phyloP scores from a whole-genome alignment of 2,888 invertebrate species.

The Crematogaster levior region DNA sequence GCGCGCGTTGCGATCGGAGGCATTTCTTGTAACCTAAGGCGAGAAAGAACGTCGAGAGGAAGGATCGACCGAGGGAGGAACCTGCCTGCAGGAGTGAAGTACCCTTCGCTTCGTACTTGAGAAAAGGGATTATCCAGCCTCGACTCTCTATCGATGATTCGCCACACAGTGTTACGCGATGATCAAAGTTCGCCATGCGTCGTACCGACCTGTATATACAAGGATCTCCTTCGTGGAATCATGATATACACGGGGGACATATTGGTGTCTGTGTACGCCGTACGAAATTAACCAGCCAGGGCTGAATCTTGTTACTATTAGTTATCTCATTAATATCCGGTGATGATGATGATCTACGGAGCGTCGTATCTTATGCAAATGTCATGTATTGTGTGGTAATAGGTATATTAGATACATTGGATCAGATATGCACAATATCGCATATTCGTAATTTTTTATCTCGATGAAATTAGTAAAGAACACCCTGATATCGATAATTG shows the following conservation, averaged over 20 bases:
- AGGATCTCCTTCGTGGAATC: constrained; percentile 65
- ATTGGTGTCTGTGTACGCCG: constrained; percentile 7
- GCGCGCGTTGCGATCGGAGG: background rate
- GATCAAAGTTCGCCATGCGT: constrained; percentile 73
- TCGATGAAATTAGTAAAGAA: constrained; percentile 1
- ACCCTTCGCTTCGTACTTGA: constrained; percentile 71
- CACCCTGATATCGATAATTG: background rate
- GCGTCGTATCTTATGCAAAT: constrained; percentile 34
- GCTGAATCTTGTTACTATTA: constrained; percentile 74
- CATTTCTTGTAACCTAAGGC: constrained; percentile 53
- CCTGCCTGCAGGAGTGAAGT: constrained; percentile 62
- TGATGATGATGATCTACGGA: constrained; percentile 48
- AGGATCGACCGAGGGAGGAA: constrained; percentile 58
- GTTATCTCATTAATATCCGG: constrained; percentile 74
- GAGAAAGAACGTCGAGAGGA: constrained; percentile 64
- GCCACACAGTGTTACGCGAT: constrained; percentile 71
- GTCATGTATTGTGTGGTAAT: constrained; percentile 10
- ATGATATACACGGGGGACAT: constrained; percentile 46
- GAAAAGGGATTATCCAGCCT: constrained; percentile 73
- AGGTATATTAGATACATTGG: background rate
- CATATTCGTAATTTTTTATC: constrained; percentile 16
- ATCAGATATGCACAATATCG: background rate
- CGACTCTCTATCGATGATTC: constrained; percentile 69
- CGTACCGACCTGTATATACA: constrained; percentile 62
- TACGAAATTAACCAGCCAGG: constrained; percentile 45